A percentile compares a stretch with the other conserved stretches of the same genome.
Conservation (phyloP, 2,797 vertebrate genomes). For the Varecia variegata region DNA sequence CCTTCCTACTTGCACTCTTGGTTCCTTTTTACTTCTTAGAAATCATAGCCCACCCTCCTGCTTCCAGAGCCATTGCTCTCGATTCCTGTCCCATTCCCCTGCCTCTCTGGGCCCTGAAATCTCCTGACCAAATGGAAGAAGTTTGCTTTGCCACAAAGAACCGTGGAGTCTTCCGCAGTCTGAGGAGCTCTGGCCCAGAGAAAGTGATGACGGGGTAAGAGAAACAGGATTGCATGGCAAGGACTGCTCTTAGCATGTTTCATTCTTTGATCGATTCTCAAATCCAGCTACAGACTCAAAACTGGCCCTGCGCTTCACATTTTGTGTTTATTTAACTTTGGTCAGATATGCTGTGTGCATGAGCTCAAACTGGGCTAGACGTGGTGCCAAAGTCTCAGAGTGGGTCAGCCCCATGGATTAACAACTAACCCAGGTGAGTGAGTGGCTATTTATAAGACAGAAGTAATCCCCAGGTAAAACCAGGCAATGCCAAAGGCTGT, state of each 20-base stretch:
- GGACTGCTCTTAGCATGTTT: not conserved
- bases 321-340: not conserved
- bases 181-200: not conserved
- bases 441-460: slow-evolving; percentile 43
- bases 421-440: not conserved
- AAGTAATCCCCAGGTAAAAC: slow-evolving; percentile 23
- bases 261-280: not conserved
- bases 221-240: rapidly evolving
- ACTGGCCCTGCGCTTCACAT: rapidly evolving
- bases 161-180: rapidly evolving
- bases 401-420: not conserved
- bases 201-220: rapidly evolving
- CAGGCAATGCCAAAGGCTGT: not conserved
- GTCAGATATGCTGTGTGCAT: not conserved
- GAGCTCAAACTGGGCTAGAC: not conserved
- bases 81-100: not conserved
- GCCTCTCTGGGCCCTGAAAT: not conserved
- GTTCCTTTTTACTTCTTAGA: not conserved
- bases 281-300: not conserved
- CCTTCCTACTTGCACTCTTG: not conserved
- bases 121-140: not conserved
- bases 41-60: not conserved
- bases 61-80: not conserved
- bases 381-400: not conserved
- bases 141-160: not conserved